Evolutionary conservation across 23 tunicate genomes (phyloP).

Genomic region (Halocynthia aurantium): DNA sequence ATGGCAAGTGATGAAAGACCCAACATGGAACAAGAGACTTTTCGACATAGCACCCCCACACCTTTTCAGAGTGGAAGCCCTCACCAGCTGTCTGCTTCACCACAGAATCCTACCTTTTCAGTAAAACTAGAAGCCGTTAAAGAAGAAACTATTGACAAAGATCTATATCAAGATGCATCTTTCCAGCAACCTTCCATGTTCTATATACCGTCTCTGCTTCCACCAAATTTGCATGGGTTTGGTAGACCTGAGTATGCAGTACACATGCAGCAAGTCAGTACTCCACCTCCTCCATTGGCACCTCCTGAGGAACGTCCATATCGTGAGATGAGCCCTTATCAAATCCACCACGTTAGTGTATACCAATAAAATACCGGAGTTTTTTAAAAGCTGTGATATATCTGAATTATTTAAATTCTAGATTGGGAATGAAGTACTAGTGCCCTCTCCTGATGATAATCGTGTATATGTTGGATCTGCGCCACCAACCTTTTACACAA

Average conservation of each 20-base stretch:
- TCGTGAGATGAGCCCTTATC: not conserved
- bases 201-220: constrained; percentile 7
- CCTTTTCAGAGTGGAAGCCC: constrained; percentile 25
- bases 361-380: too few species aligned
- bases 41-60: constrained; percentile 24
- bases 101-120: not conserved
- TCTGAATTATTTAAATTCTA: not conserved
- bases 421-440: not conserved
- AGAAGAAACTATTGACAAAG: constrained; percentile 14
- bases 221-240: not conserved
- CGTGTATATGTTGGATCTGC: constrained; percentile 4
- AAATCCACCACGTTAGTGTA: too few species aligned
- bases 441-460: not conserved
- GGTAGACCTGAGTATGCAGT: constrained; percentile 15
- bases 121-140: constrained; percentile 25
- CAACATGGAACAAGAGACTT: not conserved
- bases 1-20: not conserved
- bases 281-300: constrained; percentile 14
- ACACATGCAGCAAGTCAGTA: constrained; percentile 9
- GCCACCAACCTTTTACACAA: constrained; percentile 14
- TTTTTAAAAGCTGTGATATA: not conserved
- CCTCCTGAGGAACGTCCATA: constrained; percentile 3
- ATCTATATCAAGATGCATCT: not conserved
- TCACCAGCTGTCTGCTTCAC: not conserved
- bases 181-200: not conserved